phyloP scores from a whole-genome alignment of 2,888 invertebrate genomes.

The Patella depressa region DNA sequence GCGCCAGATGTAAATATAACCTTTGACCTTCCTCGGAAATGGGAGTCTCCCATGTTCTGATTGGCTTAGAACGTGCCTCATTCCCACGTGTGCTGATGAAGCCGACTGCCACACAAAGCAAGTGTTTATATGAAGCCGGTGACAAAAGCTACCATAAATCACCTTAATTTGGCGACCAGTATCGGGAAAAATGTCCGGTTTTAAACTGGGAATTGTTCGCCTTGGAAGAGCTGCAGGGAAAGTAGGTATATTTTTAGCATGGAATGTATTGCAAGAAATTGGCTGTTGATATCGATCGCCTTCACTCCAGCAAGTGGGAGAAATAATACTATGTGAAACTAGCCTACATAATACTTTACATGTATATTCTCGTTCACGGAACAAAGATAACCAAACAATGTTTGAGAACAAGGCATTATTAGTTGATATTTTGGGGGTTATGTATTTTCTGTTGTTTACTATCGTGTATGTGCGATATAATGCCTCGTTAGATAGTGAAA shows the following conservation, averaged over 20 bases:
- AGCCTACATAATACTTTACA: constrained; percentile 3
- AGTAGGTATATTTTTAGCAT: constrained; percentile 55
- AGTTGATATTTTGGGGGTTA: constrained; percentile 4
- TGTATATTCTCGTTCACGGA: constrained; percentile 13
- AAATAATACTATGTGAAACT: too few relatives aligned
- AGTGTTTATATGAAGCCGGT: constrained; percentile 16
- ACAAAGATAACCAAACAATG: background rate
- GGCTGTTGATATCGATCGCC: constrained; percentile 1
- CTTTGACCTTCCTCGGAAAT: constrained; percentile 48
- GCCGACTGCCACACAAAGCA: constrained; percentile 15
- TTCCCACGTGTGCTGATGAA: constrained; percentile 50
- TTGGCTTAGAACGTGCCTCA: constrained; percentile 47
- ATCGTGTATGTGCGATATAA: too few relatives aligned
- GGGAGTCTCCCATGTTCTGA: constrained; percentile 33
- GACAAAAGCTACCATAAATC: background rate
- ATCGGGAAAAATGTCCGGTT: constrained; percentile 56
- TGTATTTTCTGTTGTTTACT: background rate
- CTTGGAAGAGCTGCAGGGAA: constrained; percentile 73
- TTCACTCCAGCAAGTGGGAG: background rate
- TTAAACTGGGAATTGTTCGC: constrained; percentile 71
- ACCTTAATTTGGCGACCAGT: constrained; percentile 16
- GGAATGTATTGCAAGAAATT: constrained; percentile 9
- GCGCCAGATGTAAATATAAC: constrained; percentile 50
- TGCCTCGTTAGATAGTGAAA: background rate
- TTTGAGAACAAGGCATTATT: constrained; percentile 17